These are phyloP conservation scores for Catocala sponsa DNA, from an alignment of 2,888 invertebrate genomes.

Conservation along the genomic window DNA sequence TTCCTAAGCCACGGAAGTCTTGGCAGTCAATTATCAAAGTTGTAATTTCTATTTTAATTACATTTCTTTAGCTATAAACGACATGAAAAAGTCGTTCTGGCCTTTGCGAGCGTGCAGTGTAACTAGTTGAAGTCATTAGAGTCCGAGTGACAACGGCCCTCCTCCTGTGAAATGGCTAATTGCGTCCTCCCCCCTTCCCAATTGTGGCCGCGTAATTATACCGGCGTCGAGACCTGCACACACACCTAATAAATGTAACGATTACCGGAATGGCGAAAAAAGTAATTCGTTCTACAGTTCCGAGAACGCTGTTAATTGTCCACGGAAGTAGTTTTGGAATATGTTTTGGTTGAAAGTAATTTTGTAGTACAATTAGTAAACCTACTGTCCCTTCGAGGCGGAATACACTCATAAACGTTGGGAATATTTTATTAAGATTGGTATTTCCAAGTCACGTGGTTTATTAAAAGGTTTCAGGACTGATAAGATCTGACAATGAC, in stretches of 20 bases:
- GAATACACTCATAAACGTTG: too few species aligned
- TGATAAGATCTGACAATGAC: too few species aligned
- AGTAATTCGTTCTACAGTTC: conserved; percentile 26
- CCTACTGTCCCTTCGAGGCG: too few species aligned
- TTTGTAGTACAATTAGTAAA: background rate
- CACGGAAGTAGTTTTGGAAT: conserved; percentile 13
- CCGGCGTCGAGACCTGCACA: conserved; percentile 38
- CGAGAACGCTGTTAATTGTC: conserved; percentile 20
- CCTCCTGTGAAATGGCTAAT: conserved; percentile 61
- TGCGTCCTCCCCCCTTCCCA: conserved; percentile 54
- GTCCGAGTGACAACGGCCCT: conserved; percentile 59
- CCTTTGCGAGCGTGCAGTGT: conserved; percentile 45
- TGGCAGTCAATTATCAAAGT: conserved; percentile 16
- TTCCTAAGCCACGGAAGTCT: background rate
- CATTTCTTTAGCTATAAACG: conserved; percentile 37
- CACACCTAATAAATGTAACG: conserved; percentile 56
- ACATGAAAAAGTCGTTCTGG: conserved; percentile 45
- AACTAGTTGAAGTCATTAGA: conserved; percentile 58
- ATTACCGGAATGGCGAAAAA: conserved; percentile 38
- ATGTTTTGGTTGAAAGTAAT: conserved; percentile 8
- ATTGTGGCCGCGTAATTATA: conserved; percentile 66
- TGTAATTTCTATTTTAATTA: conserved; percentile 38
- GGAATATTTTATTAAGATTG: too few species aligned
- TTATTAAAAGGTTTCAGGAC: too few species aligned
- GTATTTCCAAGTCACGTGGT: too few species aligned